phyloP scores from a whole-genome alignment of 2,113 vertebrate species.

The Gobio gobio region DNA sequence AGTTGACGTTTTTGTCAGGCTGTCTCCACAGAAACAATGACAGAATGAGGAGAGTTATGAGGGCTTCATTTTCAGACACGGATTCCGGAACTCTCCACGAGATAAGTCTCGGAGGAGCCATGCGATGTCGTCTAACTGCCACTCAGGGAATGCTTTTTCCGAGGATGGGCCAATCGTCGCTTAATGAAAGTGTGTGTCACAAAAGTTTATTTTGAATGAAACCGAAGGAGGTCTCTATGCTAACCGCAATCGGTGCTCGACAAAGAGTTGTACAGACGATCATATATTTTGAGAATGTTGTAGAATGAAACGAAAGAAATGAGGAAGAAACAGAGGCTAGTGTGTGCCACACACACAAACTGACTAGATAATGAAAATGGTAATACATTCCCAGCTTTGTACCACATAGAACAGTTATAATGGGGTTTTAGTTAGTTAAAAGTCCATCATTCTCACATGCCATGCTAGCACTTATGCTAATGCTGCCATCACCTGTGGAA shows the following conservation, averaged over 20 bases:
- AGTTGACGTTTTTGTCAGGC: conserved; percentile 52
- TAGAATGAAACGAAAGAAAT: background rate
- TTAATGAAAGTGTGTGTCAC: background rate
- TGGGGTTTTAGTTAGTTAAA: background rate
- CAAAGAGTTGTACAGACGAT: background rate
- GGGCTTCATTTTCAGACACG: conserved; percentile 9
- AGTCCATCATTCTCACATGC: too few species aligned
- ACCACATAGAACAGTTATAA: background rate
- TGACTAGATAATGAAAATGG: background rate
- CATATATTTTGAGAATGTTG: too few species aligned
- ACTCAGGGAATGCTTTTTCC: background rate
- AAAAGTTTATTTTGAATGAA: background rate
- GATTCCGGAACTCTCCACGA: conserved; percentile 18
- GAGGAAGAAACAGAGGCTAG: background rate
- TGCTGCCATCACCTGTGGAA: background rate
- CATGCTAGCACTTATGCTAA: background rate
- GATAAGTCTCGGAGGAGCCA: conserved; percentile 9
- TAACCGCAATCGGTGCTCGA: background rate
- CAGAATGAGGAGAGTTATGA: conserved; percentile 35
- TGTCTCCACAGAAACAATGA: conserved; percentile 39
- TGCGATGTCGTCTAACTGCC: background rate
- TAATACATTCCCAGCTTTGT: background rate
- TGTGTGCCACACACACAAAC: conserved; percentile 34
- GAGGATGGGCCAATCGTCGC: background rate
- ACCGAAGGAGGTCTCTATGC: background rate